These are phyloP conservation scores for Drosophila takahashii DNA, from an alignment of 1,140 invertebrate genomes.

Conservation along the genomic window DNA sequence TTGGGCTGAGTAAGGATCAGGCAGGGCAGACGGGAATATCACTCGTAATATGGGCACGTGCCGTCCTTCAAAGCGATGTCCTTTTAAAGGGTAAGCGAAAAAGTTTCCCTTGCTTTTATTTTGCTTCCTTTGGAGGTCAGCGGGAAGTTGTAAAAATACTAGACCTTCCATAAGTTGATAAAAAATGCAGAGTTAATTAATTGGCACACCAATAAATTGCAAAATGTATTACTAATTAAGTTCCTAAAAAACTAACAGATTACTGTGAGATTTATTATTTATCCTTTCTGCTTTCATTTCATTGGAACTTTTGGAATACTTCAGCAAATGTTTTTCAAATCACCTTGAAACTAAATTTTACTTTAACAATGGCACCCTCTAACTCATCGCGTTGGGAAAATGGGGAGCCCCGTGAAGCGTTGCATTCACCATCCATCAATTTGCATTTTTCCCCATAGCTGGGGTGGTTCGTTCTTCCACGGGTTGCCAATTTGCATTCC, in stretches of 20 bases:
- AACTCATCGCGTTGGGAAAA: conserved; percentile 12
- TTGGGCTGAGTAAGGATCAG: conserved; percentile 20
- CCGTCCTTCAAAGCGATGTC: conserved; percentile 23
- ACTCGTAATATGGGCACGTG: conserved; percentile 43
- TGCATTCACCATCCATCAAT: conserved; percentile 46
- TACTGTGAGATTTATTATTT: background rate
- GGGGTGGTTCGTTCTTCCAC: conserved; percentile 3
- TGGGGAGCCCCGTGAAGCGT: conserved; percentile 9
- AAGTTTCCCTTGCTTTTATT: background rate
- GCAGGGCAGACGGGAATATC: conserved; percentile 11
- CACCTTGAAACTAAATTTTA: conserved; percentile 31
- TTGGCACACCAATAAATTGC: no score
- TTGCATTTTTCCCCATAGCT: conserved; percentile 20
- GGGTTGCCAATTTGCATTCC: conserved; percentile 42
- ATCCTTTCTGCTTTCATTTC: background rate
- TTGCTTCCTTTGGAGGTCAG: conserved; percentile 5
- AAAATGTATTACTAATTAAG: no score
- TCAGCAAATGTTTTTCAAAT: conserved; percentile 22
- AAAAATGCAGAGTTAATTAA: no score
- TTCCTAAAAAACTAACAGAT: no score
- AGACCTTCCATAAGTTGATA: background rate
- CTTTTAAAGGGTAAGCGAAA: conserved; percentile 33
- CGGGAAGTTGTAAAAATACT: background rate
- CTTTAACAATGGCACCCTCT: conserved; percentile 13
- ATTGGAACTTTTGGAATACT: background rate